Evolutionary conservation across 2,113 vertebrate species (phyloP).

Genomic region (Halcyon senegalensis): DNA sequence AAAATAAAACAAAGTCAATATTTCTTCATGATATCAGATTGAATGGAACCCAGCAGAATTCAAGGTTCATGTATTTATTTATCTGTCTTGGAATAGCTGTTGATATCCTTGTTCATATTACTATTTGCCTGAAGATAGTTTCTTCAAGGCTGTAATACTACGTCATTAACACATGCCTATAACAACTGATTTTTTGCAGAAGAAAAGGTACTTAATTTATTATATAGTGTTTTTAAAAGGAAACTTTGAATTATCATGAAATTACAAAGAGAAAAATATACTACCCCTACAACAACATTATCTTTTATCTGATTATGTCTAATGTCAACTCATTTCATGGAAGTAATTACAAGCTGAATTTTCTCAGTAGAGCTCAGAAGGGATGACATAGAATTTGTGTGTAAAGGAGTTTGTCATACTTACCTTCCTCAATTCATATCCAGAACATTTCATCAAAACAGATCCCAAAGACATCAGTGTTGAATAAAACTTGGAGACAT

Average conservation of each 20-base stretch:
- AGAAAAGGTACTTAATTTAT: background rate
- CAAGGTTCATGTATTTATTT: background rate
- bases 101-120: background rate
- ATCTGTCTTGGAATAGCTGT: background rate
- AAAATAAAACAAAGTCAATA: background rate
- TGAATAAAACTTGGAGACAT: background rate
- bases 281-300: background rate
- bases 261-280: background rate
- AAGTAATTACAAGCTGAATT: background rate
- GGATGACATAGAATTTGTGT: background rate
- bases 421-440: background rate
- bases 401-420: background rate
- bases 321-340: background rate
- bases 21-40: background rate
- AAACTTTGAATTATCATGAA: background rate
- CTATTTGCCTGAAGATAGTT: background rate
- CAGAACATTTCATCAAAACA: background rate
- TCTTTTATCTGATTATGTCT: background rate
- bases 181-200: background rate
- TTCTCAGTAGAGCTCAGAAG: background rate
- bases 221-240: background rate
- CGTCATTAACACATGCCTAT: background rate
- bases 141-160: background rate
- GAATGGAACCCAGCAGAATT: background rate
- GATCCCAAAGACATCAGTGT: background rate